Evolutionary conservation across 30 jellyfish, hydroid and myxozoan species (phyloP).

Genomic region (Aurelia aurita complex sp. Pacific): DNA sequence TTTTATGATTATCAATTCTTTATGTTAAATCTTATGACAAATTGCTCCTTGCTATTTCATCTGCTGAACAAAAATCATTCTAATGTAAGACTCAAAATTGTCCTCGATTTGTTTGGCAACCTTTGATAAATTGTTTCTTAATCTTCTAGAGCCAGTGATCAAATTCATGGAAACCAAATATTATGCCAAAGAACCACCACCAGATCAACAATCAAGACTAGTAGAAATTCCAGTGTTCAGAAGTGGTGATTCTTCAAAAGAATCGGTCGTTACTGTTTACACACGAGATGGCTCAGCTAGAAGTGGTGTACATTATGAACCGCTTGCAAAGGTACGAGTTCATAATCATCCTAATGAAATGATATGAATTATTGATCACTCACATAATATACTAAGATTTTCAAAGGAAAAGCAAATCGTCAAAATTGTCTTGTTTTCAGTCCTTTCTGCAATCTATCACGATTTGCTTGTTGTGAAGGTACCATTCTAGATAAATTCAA

Average conservation of each 20-base stretch:
- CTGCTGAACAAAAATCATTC: not conserved
- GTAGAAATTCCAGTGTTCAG: constrained; percentile 78
- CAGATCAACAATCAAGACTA: constrained; percentile 50
- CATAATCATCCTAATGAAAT: no score
- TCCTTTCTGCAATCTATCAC: no score
- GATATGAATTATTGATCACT: no score
- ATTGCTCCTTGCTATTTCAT: not conserved
- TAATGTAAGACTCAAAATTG: not conserved
- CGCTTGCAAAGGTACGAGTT: constrained; percentile 77
- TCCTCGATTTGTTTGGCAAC: not conserved
- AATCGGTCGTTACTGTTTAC: constrained; percentile 67
- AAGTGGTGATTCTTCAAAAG: constrained; percentile 79
- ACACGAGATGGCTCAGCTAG: constrained; percentile 98
- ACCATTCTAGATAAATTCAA: no score
- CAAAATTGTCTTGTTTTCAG: no score
- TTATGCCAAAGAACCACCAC: constrained; percentile 85
- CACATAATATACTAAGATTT: no score
- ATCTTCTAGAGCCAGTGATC: constrained; percentile 78
- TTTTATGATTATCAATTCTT: not conserved
- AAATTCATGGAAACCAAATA: constrained; percentile 74
- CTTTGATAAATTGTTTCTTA: not conserved
- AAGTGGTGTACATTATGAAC: constrained; percentile 86
- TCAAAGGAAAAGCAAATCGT: no score
- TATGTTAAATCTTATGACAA: not conserved
- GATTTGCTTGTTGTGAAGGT: no score